Percentiles rank a stretch among this genome's conserved stretches.
Conservation (phyloP, 2,797 vertebrate genomes). For the Lophius americanus region DNA sequence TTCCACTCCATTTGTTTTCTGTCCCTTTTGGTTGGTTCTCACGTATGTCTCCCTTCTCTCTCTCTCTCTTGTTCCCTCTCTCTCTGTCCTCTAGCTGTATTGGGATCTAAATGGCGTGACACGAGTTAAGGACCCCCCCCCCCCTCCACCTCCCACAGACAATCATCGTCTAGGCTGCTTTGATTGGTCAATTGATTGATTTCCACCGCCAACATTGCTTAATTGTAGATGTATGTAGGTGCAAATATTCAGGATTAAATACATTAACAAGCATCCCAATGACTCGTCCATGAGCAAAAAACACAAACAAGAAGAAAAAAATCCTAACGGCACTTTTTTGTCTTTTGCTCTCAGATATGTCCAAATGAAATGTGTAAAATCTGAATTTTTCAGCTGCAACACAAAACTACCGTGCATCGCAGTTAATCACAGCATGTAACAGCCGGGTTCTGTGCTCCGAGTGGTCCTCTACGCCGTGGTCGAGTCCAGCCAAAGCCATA, state of each 20-base stretch:
- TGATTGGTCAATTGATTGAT: constrained; percentile 66
- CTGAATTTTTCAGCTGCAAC: constrained; percentile 2
- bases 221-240: constrained; percentile 62
- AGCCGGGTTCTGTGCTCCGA: constrained; percentile 2
- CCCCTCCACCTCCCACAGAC: constrained; percentile 18
- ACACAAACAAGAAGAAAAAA: too few relatives aligned
- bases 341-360: not conserved
- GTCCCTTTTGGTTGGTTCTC: constrained; percentile 50
- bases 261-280: too few relatives aligned
- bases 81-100: constrained; percentile 12
- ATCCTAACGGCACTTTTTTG: too few relatives aligned
- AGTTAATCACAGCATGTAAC: not conserved
- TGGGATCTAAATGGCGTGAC: constrained; percentile 62
- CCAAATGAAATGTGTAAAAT: not conserved
- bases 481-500: not conserved
- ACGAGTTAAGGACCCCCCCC: constrained; percentile 54
- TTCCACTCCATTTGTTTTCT: constrained; percentile 72
- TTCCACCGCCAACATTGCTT: constrained; percentile 59
- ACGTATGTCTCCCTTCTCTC: constrained; percentile 35
- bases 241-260: constrained; percentile 17
- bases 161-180: constrained; percentile 21
- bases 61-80: too few relatives aligned
- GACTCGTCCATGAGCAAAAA: constrained; percentile 21
- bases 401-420: not conserved
- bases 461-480: not conserved